Evolutionary conservation across 2,888 invertebrate genomes (phyloP).

Genomic region (Drosophila kuntzei): DNA sequence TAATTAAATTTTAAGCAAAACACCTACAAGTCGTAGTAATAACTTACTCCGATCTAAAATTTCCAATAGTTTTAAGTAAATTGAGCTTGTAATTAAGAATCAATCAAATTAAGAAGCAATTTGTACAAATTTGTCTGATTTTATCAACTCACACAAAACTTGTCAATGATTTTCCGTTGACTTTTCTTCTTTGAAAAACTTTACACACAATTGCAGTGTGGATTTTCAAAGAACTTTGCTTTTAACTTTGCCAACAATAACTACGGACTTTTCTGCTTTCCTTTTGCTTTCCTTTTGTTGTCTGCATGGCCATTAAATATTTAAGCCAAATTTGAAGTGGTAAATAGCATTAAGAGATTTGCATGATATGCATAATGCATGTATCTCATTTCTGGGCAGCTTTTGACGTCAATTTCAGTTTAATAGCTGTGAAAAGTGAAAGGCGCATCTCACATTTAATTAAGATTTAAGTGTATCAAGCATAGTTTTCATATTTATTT

Average conservation of each 20-base stretch:
- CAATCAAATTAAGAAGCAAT: slow-evolving; percentile 5
- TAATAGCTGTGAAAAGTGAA: slow-evolving; percentile 25
- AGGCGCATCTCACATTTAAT: slow-evolving; percentile 28
- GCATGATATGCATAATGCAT: slow-evolving; percentile 74
- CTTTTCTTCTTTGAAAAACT: slow-evolving; percentile 14
- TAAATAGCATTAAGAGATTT: slow-evolving; percentile 72
- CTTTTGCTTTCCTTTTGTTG: background rate
- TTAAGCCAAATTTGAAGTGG: slow-evolving; percentile 63
- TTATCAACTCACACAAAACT: background rate
- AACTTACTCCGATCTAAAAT: background rate
- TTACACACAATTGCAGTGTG: slow-evolving; percentile 30
- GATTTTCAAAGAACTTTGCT: slow-evolving; percentile 24
- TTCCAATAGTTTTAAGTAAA: slow-evolving; percentile 6
- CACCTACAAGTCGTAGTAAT: background rate
- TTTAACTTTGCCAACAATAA: slow-evolving; percentile 5
- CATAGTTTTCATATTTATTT: slow-evolving; percentile 37
- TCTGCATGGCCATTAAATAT: slow-evolving; percentile 51
- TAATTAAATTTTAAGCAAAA: background rate
- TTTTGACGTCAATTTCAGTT: slow-evolving; percentile 14
- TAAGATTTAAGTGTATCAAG: slow-evolving; percentile 14
- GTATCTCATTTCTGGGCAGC: background rate
- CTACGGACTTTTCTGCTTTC: background rate
- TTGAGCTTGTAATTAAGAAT: slow-evolving; percentile 1
- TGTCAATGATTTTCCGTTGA: slow-evolving; percentile 2
- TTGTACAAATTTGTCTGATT: background rate